Evolutionary conservation across 2,797 vertebrate genomes (phyloP), one percentile per base, ranked within the genome.

Genomic region (Onychomys leucogaster): DNA sequence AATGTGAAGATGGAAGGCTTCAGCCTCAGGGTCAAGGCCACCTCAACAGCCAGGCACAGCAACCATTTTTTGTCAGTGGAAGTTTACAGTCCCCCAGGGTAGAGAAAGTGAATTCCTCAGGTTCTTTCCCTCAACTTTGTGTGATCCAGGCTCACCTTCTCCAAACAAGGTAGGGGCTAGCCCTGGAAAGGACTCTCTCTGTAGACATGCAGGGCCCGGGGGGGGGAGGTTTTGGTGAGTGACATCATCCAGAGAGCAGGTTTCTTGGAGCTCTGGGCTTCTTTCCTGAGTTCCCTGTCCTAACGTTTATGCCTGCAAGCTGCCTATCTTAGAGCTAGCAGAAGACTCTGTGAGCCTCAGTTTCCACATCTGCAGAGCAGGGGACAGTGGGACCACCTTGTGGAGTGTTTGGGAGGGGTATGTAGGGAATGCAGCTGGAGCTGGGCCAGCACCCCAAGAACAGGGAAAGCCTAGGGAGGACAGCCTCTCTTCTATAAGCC

Each of bases 21-120:
- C 16, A 34, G 43, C 49, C 49, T 41, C 5, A 59, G 90, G 34
- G n/a, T 0, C 2, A 27, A 16, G 6, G 8, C 25, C 1, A 0
- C 87, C 65, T 61, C 82, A 32, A 29, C 13, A 69, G 52, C 32
- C 43, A 75, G n/a, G 23, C 85, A 25, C 10, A 25, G 41, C 27
- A 3, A 76, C 49, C 69, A 0, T 55, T 93, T 93, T 94, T 94
- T 95, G 82, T 97, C 83, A 87, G 17, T 83, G 67, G 84, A 94
- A 94, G 37, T 23, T 65, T 69, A 41, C 57, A 69, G 29, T 85
- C 75, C 7, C n/a, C 82, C 19, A 11, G 6, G 41, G 25, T 27
- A 91, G 9, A 81, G 41, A 67, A 37, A 14, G 17, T 34, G 17
- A 49, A 59, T 65, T 77, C 55, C 49, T 78, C 37, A 16, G 27